Base-by-base conservation (phyloP, 2,888 invertebrate species). In the Plebejus melissa region DNA sequence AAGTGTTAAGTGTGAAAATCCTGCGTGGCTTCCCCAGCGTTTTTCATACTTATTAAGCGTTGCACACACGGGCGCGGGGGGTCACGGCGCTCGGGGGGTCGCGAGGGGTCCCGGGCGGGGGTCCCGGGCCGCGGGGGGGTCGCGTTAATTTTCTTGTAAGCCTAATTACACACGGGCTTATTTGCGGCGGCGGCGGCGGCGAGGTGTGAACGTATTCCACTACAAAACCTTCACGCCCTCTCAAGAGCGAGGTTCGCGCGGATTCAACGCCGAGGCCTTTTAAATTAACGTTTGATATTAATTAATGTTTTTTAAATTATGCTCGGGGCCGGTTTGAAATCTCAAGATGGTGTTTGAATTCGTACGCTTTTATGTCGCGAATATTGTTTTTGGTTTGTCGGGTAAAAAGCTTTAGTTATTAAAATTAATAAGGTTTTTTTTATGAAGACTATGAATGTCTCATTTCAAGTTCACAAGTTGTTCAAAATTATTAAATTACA, bases 161-260 rank as follows among this genome's bases (percentile, higher is more conserved):
- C 88, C 90, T 89, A 90, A 90, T 90, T 91, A 90, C 89, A 87
- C 86, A 85, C 83, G 80, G 78, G 88, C 89, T 90, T 90, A 90
- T 82, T 81, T 80, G 76, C 74, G 28, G 50, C 76, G 70, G 75
- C 70, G 41, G 74, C 77, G 76, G 78, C 74, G 32, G 75, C 74
- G 71, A 77, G 76, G 74, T 70, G 76, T 69, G 76, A 69, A 60
- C 65, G 76, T 57, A 58, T 74, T 58, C 80, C 81, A 79, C 81
- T 81, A 82, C 83, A 82, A 83, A 81, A 80, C 81, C 85, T 85
- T 85, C 84, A 83, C 82, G 74, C 74, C 84, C 86, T 88, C 86
- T 86, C 85, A 86, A 86, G 86, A 84, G 83, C 84, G 85, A 86
- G 46, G 16, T 22, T 58, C 50, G 74, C 74, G 74, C 38, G 32